These are phyloP conservation scores for cat (Felis catus) DNA, from an alignment of 2,113 vertebrate species.

Conservation along the genomic window DNA sequence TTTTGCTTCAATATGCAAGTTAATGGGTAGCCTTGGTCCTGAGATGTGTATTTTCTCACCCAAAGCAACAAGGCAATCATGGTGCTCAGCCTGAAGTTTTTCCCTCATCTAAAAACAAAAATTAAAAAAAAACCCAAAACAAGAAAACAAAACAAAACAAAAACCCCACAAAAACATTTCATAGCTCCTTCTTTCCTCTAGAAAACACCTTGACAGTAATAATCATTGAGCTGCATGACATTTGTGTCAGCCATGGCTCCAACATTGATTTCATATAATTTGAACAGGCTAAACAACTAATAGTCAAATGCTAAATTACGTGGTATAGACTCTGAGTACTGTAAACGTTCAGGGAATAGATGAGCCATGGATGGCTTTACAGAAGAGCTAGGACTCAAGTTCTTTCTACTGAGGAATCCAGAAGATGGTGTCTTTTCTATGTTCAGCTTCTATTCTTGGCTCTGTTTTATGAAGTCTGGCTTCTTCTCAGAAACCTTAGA, in stretches of 20 bases:
- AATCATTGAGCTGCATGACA: background rate
- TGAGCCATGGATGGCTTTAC: background rate
- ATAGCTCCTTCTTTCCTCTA: background rate
- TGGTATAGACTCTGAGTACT: background rate
- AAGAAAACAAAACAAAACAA: background rate
- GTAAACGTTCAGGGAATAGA: background rate
- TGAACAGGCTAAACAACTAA: background rate
- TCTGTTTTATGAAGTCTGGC: background rate
- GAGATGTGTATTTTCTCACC: background rate
- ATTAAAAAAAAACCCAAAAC: background rate
- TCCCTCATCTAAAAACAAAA: background rate
- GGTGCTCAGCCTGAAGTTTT: background rate
- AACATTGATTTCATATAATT: background rate
- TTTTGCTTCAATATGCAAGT: background rate
- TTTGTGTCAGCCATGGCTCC: background rate
- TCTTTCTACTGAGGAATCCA: background rate
- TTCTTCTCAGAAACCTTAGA: constrained; percentile 22
- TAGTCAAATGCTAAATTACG: background rate
- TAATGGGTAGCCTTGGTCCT: background rate
- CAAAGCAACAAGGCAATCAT: background rate
- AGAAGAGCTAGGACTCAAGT: background rate
- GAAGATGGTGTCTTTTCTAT: background rate
- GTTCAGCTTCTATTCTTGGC: background rate
- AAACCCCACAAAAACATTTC: background rate
- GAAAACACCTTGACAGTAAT: background rate